Conservation (phyloP, 2,888 invertebrate species). For the Polydrusus cervinus region DNA sequence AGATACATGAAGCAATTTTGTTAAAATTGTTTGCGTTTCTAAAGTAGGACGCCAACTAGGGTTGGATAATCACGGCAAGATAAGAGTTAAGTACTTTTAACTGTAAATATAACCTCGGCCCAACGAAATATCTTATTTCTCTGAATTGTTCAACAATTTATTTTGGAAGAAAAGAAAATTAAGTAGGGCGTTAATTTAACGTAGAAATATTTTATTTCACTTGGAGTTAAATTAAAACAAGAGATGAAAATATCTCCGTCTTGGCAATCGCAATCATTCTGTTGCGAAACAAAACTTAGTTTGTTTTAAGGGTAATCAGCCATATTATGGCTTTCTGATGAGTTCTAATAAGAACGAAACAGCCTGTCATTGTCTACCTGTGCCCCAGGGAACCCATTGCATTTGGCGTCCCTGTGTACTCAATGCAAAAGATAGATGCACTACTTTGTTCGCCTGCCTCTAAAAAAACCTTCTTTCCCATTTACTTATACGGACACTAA, state of each 20-base stretch:
- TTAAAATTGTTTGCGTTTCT: slow-evolving; percentile 50
- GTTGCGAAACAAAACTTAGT: too few relatives aligned
- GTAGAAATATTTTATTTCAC: slow-evolving; percentile 29
- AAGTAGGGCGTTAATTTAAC: slow-evolving; percentile 30
- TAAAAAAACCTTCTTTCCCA: too few relatives aligned
- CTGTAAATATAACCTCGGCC: slow-evolving; percentile 43
- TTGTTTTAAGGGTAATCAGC: too few relatives aligned
- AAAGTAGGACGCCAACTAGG: slow-evolving; percentile 42
- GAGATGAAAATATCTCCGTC: neutral
- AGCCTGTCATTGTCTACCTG: too few relatives aligned
- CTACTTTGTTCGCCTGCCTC: too few relatives aligned
- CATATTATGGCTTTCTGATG: too few relatives aligned
- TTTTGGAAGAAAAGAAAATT: slow-evolving; percentile 36
- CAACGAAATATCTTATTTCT: slow-evolving; percentile 43
- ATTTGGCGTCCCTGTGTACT: too few relatives aligned
- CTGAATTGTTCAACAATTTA: slow-evolving; percentile 43
- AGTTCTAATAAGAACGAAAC: too few relatives aligned
- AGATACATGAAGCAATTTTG: slow-evolving; percentile 51
- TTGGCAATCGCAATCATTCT: neutral
- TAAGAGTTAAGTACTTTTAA: slow-evolving; percentile 38
- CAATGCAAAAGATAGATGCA: too few relatives aligned
- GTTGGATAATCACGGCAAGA: slow-evolving; percentile 43
- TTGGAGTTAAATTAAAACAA: slow-evolving; percentile 6
- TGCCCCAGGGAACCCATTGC: too few relatives aligned
- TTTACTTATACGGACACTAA: too few relatives aligned